Conservation (phyloP, 1,140 invertebrate species). For the Hermatobates lingyangjiaoensis region DNA sequence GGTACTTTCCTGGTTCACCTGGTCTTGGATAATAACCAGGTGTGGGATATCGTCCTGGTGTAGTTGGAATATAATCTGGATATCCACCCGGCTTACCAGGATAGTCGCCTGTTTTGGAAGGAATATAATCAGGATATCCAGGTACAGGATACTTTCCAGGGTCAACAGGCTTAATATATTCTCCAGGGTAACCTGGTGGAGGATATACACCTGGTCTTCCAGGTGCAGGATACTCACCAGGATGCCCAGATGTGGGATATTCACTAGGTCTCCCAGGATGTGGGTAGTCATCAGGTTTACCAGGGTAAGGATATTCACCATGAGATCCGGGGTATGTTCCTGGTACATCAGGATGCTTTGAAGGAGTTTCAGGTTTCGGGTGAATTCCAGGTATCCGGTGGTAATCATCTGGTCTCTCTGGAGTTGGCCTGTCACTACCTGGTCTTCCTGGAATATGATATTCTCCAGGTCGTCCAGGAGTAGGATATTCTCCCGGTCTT, state of each 20-base stretch:
- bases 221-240: constrained; percentile 1
- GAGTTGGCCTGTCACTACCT: neutral
- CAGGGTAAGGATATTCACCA: constrained; percentile 5
- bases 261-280: constrained; percentile 7
- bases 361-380: constrained; percentile 8
- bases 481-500: constrained; percentile 9
- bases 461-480: constrained; percentile 8
- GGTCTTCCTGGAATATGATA: constrained; percentile 1
- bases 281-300: neutral
- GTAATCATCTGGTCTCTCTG: constrained; percentile 7
- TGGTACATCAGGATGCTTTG: constrained; percentile 1
- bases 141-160: constrained; percentile 11
- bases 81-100: constrained; percentile 9
- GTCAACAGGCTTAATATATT: constrained; percentile 10
- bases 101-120: neutral
- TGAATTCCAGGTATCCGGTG: neutral
- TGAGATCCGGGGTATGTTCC: constrained; percentile 7
- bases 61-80: constrained; percentile 6
- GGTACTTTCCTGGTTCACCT: constrained; percentile 5
- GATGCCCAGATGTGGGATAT: constrained; percentile 3
- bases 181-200: constrained; percentile 3
- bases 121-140: constrained; percentile 7
- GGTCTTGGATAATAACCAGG: constrained; percentile 9
- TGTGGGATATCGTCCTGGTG: constrained; percentile 4
- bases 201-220: constrained; percentile 12